These are phyloP conservation scores for Mongoloraphidia duomilia DNA, from an alignment of 2,888 invertebrate species.

Conservation along the genomic window DNA sequence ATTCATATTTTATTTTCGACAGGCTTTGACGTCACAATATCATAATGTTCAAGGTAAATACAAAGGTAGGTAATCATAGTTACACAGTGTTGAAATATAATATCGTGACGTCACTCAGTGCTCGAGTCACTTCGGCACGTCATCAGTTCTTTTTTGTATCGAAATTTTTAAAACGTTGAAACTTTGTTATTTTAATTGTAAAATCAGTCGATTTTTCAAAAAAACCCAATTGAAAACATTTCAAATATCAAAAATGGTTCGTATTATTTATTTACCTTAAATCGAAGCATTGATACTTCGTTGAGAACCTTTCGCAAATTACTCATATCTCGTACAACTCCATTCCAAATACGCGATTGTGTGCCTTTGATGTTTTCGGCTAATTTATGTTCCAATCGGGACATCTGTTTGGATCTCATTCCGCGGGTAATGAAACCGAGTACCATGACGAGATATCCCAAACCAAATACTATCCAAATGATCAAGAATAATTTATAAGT, in stretches of 20 bases:
- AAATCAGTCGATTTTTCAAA: background rate
- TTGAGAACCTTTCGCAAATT: constrained; percentile 60
- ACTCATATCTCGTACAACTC: constrained; percentile 59
- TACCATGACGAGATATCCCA: constrained; percentile 84
- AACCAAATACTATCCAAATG: constrained; percentile 80
- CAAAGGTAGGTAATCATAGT: too few relatives aligned
- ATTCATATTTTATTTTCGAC: too few relatives aligned
- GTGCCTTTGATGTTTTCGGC: constrained; percentile 64
- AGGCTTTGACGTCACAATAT: too few relatives aligned
- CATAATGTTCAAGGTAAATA: too few relatives aligned
- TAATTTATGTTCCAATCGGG: constrained; percentile 59
- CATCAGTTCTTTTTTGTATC: too few relatives aligned
- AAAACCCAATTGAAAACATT: too few relatives aligned
- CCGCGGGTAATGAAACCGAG: constrained; percentile 71
- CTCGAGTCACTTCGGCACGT: too few relatives aligned
- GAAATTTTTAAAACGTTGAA: background rate
- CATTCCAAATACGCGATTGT: constrained; percentile 61
- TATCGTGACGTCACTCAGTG: too few relatives aligned
- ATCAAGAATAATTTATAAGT: constrained; percentile 71
- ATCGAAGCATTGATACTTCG: constrained; percentile 67
- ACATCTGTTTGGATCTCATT: constrained; percentile 59
- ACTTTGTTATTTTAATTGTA: background rate
- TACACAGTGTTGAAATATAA: too few relatives aligned
- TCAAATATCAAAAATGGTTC: too few relatives aligned
- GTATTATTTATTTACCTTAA: constrained; percentile 43